phyloP scores from a whole-genome alignment of 1,140 invertebrate species.

The Dolichoris vasculosae region DNA sequence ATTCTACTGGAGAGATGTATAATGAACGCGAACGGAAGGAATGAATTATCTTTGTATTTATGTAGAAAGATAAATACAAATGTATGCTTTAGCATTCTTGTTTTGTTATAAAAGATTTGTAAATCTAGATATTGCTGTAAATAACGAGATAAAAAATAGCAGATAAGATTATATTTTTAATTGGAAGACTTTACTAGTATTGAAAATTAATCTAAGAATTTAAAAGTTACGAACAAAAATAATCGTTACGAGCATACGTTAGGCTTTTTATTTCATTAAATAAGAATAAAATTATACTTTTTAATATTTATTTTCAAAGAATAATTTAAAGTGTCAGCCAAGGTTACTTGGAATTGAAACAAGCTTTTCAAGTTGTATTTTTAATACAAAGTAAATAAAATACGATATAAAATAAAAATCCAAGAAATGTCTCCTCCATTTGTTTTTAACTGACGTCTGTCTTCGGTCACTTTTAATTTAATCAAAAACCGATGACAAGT shows the following conservation, averaged over 20 bases:
- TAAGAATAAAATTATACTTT: neutral
- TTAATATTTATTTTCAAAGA: neutral
- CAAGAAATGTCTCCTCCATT: neutral
- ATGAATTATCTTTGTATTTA: neutral
- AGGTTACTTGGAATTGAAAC: neutral
- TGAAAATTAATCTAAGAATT: neutral
- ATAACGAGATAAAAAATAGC: neutral
- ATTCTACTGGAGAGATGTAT: too few relatives aligned
- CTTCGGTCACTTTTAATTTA: slow-evolving; percentile 12
- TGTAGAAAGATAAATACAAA: neutral
- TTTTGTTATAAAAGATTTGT: neutral
- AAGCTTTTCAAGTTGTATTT: neutral
- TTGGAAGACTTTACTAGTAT: neutral
- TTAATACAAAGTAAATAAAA: neutral
- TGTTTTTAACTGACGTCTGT: neutral
- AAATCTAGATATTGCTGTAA: too few relatives aligned
- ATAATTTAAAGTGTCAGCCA: neutral
- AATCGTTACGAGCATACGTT: neutral
- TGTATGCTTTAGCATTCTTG: neutral
- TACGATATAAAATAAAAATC: neutral
- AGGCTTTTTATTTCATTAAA: neutral
- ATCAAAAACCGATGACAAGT: neutral
- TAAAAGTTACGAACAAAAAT: neutral
- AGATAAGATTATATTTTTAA: neutral
- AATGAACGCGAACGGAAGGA: too few relatives aligned